Percentiles rank a stretch among this genome's conserved stretches.
These are phyloP conservation scores for Hyppa rectilinea DNA, from an alignment of 2,888 invertebrate species.

Conservation along the genomic window DNA sequence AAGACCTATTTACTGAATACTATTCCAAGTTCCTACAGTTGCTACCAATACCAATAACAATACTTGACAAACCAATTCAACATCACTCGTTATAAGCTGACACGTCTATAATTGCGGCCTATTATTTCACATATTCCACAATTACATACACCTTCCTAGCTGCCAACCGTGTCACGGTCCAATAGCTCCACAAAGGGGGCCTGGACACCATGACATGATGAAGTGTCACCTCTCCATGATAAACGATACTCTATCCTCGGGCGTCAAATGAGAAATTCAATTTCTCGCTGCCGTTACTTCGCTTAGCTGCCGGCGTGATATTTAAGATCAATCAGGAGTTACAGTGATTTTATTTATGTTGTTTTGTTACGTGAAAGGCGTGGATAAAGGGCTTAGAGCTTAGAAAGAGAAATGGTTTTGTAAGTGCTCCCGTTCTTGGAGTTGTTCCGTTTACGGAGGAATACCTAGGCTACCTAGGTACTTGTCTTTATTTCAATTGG, in stretches of 20 bases:
- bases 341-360: slow-evolving; percentile 66
- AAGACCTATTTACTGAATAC: background rate
- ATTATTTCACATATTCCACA: slow-evolving; percentile 49
- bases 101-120: slow-evolving; percentile 49
- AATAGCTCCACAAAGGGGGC: slow-evolving; percentile 80
- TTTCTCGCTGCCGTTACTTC: slow-evolving; percentile 84
- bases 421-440: slow-evolving; percentile 47
- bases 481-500: slow-evolving; percentile 9
- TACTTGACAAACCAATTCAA: slow-evolving; percentile 6
- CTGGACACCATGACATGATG: slow-evolving; percentile 85
- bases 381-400: slow-evolving; percentile 63
- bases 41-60: slow-evolving; percentile 3
- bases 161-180: slow-evolving; percentile 83
- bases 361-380: slow-evolving; percentile 67
- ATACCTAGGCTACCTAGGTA: slow-evolving; percentile 10
- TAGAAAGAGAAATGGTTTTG: slow-evolving; percentile 62
- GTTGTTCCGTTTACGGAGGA: slow-evolving; percentile 20
- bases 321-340: slow-evolving; percentile 70
- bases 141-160: slow-evolving; percentile 65
- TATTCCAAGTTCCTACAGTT: background rate
- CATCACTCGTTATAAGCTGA: slow-evolving; percentile 38
- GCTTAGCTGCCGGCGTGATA: slow-evolving; percentile 66
- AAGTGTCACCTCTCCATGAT: slow-evolving; percentile 87
- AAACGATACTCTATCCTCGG: slow-evolving; percentile 81
- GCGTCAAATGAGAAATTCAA: slow-evolving; percentile 88